A percentile compares a stretch with the other conserved stretches of the same genome.
Evolutionary conservation across 2,113 vertebrate genomes (phyloP).

Genomic region (Limnothrissa miodon): DNA sequence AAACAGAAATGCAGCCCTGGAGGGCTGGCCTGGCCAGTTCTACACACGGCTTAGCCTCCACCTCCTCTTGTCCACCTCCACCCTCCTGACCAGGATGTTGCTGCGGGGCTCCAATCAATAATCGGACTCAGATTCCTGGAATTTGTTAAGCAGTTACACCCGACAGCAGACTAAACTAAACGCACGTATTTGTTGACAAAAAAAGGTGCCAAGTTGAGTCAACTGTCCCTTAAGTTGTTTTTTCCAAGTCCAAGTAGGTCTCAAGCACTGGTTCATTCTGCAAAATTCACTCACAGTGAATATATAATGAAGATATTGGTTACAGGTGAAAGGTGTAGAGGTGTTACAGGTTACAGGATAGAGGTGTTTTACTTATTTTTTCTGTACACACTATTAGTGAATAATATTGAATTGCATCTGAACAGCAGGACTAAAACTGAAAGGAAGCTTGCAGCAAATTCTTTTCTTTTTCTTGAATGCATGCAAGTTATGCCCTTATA

Average conservation of each 20-base stretch:
- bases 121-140: neutral
- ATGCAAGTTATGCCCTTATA: neutral
- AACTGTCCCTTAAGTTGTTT: neutral
- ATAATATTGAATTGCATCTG: no score
- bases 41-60: neutral
- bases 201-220: neutral
- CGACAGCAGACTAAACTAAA: neutral
- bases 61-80: neutral
- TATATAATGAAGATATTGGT: no score
- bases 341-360: no score
- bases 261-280: neutral
- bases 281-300: neutral
- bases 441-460: no score
- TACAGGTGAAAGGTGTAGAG: no score
- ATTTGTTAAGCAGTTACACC: neutral
- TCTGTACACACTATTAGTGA: no score
- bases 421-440: no score
- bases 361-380: no score
- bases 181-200: neutral
- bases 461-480: no score
- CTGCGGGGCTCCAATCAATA: neutral
- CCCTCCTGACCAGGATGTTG: neutral
- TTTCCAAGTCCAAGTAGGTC: neutral
- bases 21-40: neutral
- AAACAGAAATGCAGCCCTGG: neutral